Percentiles rank a stretch among this genome's conserved stretches.
These are phyloP conservation scores for Peromyscus nudipes DNA, from an alignment of 2,797 vertebrate species.

Conservation along the genomic window DNA sequence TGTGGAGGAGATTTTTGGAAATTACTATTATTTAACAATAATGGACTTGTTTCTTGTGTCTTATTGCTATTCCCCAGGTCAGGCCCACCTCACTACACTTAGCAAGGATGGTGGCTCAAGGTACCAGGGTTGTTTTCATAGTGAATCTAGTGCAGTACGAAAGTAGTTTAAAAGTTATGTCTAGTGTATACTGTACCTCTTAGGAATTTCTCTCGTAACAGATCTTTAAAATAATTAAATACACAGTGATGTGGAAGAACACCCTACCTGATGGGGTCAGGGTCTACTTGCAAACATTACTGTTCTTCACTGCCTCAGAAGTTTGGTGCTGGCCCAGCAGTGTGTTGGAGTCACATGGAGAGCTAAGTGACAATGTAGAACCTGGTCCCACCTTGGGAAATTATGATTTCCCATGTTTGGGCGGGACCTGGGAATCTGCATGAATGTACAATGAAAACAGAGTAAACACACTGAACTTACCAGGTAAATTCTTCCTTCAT, in stretches of 20 bases:
- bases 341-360: background rate
- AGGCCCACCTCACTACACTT: background rate
- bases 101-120: background rate
- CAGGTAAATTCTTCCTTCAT: background rate
- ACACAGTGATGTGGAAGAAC: background rate
- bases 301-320: background rate
- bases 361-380: background rate
- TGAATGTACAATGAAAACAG: background rate
- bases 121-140: background rate
- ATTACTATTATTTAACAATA: background rate
- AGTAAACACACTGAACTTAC: background rate
- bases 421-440: background rate
- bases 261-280: background rate
- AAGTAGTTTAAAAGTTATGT: background rate
- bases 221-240: background rate
- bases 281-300: background rate
- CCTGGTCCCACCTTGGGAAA: slow-evolving; percentile 19
- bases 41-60: background rate
- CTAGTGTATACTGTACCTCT: background rate
- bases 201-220: background rate
- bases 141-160: background rate
- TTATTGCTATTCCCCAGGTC: background rate
- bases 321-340: background rate
- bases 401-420: background rate
- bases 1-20: background rate